Evolutionary conservation across 1,140 invertebrate genomes (phyloP), one percentile per base, ranked within the genome.

Genomic region (Drosophila bipectinata): DNA sequence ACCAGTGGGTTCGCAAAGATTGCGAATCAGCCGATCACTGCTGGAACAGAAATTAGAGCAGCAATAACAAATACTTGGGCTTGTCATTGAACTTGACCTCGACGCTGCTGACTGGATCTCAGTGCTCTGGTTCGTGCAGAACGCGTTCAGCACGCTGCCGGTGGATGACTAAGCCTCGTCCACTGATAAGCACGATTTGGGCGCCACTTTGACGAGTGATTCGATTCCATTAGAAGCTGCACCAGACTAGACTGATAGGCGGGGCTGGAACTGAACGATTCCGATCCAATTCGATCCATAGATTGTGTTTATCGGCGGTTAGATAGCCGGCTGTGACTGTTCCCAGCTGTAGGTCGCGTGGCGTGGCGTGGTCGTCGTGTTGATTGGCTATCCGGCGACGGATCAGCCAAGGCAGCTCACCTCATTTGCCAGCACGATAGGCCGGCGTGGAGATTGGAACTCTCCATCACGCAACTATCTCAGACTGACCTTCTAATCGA

Each of bases 41-140:
- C 49, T 49, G 14, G 18, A 62, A 45, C 56, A 60, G 60, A 44
- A 76, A 55, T 48, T 76, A 30, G 72, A 62, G 55, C 73, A 75
- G 24, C 72, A 18, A 52, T 24, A 55, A 61, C 37, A 73, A 67
- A 48, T 30, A 14, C 51, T 56, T 10, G 41, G 32, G 45, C 15
- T 59, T 77, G 73, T 60, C 82, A 87, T 83, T 87, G 83, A 87
- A 88, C 83, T 87, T 87, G 83, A 88, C 84, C 75, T 54, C 66
- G 54, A 9, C 34, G 34, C 44, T 24, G 32, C 6, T 1, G 9
- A 4, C 34, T 32, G 9, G 32, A 32, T 28, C 26, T 45, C 12
- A 9, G 3, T 21, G 21, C 21, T 21, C 21, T 21, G 34, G 10
- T 44, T 9, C 12, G 39, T 6, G 12, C 10, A 14, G 12, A 39